Conservation (phyloP, 2,888 invertebrate species). For the Thecocarcelia acutangulata region DNA sequence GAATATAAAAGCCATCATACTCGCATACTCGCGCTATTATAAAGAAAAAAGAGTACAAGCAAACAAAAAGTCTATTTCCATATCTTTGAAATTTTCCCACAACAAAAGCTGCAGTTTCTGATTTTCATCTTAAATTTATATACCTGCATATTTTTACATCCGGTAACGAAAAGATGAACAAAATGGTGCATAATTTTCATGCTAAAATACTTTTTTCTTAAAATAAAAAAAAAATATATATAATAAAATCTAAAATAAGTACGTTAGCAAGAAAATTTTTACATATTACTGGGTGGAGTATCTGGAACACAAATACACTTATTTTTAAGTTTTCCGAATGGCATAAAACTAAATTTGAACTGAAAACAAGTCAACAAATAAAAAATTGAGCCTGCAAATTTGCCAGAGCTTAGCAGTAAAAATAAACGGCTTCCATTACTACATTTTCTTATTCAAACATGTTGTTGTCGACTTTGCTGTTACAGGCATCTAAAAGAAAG, state of each 20-base stretch:
- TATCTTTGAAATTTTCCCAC: constrained; percentile 1
- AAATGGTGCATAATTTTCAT: constrained; percentile 3
- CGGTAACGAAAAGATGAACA: neutral
- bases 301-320: too few relatives aligned
- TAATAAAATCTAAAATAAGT: neutral
- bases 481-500: constrained; percentile 5
- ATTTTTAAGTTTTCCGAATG: too few relatives aligned
- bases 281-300: too few relatives aligned
- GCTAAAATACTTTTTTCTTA: constrained; percentile 12
- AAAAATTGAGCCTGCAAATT: constrained; percentile 33
- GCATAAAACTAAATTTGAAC: neutral
- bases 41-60: too few relatives aligned
- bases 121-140: constrained; percentile 12
- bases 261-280: too few relatives aligned
- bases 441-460: neutral
- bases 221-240: neutral
- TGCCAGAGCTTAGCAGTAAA: constrained; percentile 51
- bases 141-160: neutral
- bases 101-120: neutral
- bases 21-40: too few relatives aligned
- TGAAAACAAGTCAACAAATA: neutral
- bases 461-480: neutral
- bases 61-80: too few relatives aligned
- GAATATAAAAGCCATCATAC: too few relatives aligned
- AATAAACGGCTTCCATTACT: constrained; percentile 31